Evolutionary conservation across 2,113 vertebrate genomes (phyloP).

Genomic region (Centropus bengalensis): DNA sequence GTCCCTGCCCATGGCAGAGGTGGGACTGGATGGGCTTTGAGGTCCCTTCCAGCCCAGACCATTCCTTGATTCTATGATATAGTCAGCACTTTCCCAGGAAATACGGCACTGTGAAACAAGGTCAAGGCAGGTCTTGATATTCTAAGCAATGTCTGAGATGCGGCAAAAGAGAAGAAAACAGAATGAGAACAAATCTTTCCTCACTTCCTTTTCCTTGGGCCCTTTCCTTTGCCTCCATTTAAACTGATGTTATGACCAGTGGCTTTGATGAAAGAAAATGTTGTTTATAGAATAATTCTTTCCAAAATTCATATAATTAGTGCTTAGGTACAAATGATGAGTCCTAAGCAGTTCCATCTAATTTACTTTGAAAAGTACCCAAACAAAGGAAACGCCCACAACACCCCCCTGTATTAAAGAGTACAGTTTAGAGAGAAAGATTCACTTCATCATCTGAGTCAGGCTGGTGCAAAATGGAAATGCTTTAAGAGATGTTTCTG

Average conservation of each 20-base stretch:
- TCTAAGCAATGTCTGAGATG: neutral
- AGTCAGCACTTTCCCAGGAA: neutral
- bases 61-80: too few species aligned
- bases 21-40: too few species aligned
- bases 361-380: neutral
- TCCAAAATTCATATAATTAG: neutral
- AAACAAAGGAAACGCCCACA: too few species aligned
- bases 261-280: neutral
- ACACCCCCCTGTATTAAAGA: neutral
- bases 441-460: neutral
- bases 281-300: neutral
- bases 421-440: neutral
- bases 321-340: neutral
- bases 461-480: neutral
- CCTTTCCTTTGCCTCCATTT: neutral
- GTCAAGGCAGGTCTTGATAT: neutral
- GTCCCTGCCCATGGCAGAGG: too few species aligned
- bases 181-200: neutral
- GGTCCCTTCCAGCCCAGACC: too few species aligned
- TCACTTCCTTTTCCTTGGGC: neutral
- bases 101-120: neutral
- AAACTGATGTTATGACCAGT: neutral
- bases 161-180: neutral
- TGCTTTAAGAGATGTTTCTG: neutral
- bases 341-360: neutral